A percentile compares a stretch with the other conserved stretches of the same genome.
These are phyloP conservation scores for Octodonta nipae DNA, from an alignment of 2,888 invertebrate genomes.

Conservation along the genomic window DNA sequence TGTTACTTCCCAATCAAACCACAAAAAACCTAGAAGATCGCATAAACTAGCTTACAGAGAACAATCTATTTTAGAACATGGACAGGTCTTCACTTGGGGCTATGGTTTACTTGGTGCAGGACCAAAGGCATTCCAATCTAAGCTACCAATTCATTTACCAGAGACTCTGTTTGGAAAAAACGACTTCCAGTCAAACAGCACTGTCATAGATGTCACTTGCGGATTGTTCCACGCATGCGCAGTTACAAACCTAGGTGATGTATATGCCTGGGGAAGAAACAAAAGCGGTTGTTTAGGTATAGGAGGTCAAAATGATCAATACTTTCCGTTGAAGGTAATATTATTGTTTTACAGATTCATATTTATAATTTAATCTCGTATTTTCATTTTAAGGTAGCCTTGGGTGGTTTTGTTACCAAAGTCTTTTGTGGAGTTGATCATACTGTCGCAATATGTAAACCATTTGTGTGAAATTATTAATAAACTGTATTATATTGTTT, in stretches of 20 bases:
- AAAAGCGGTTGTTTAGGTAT: constrained; percentile 71
- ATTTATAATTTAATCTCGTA: constrained; percentile 11
- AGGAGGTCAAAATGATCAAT: constrained; percentile 67
- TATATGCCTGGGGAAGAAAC: constrained; percentile 89
- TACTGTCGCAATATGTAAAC: constrained; percentile 60
- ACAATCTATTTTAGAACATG: constrained; percentile 54
- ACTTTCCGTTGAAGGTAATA: constrained; percentile 73
- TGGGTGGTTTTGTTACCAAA: constrained; percentile 63
- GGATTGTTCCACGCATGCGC: constrained; percentile 71
- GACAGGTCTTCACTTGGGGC: constrained; percentile 86
- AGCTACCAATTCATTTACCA: constrained; percentile 60
- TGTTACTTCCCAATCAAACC: no score
- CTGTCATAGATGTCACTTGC: constrained; percentile 52
- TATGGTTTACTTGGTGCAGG: constrained; percentile 84
- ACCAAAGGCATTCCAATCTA: constrained; percentile 54
- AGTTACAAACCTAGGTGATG: constrained; percentile 65
- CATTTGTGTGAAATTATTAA: no score
- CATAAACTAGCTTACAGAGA: no score
- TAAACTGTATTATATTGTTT: no score
- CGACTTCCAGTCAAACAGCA: constrained; percentile 59
- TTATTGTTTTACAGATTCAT: background rate
- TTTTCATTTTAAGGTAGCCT: constrained; percentile 65
- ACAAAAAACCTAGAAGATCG: no score
- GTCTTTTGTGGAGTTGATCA: constrained; percentile 79
- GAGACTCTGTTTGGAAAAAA: constrained; percentile 72